Conservation (phyloP, 2,113 vertebrate species). For the Stegostoma tigrinum region DNA sequence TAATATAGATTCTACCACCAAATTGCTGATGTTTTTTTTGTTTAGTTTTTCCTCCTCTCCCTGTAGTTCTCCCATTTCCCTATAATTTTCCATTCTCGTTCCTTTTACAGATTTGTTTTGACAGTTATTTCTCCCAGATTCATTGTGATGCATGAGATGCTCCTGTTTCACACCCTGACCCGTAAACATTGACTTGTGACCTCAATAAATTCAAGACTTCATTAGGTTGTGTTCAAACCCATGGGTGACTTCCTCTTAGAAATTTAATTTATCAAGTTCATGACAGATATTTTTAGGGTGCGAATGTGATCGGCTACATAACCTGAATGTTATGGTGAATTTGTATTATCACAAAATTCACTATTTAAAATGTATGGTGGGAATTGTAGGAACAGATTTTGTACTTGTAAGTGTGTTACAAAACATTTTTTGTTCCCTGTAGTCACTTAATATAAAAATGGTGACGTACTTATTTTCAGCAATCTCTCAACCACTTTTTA, state of each 20-base stretch:
- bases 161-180: background rate
- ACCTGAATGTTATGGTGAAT: background rate
- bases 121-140: slow-evolving; percentile 19
- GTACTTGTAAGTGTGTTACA: background rate
- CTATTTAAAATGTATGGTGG: background rate
- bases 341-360: background rate
- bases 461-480: background rate
- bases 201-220: slow-evolving; percentile 14
- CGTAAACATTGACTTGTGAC: slow-evolving; percentile 3
- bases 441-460: background rate
- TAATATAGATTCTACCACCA: slow-evolving; percentile 12
- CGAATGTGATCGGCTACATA: background rate
- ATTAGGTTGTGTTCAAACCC: background rate
- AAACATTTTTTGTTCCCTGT: background rate
- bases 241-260: background rate
- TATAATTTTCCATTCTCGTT: background rate
- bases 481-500: background rate
- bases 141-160: background rate
- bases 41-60: background rate
- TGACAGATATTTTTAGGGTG: background rate
- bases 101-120: background rate
- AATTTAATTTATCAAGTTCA: background rate
- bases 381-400: background rate
- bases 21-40: background rate
- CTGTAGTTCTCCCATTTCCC: background rate